Base-by-base conservation (phyloP, 2,888 invertebrate species). In the Xestia sexstrigata region DNA sequence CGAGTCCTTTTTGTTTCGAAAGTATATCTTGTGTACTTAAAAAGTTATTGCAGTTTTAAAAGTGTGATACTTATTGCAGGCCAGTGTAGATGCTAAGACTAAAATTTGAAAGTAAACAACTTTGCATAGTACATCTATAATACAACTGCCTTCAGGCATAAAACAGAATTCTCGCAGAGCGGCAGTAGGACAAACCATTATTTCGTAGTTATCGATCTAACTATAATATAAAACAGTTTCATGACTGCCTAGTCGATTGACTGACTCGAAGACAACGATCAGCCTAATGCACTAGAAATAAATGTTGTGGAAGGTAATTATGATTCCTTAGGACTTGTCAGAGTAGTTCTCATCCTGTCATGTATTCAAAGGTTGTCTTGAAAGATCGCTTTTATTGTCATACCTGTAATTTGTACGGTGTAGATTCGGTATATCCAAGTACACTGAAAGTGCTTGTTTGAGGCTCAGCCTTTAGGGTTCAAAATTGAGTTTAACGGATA, bases 31-130 rank as follows among this genome's bases (percentile, higher is more conserved):
- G n/a, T n/a, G n/a, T n/a, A n/a, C n/a, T n/a, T n/a, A n/a, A n/a
- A n/a, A n/a, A n/a, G n/a, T n/a, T n/a, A n/a, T n/a, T n/a, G n/a
- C n/a, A n/a, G n/a, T n/a, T n/a, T n/a, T n/a, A n/a, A n/a, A n/a
- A n/a, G n/a, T n/a, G n/a, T n/a, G n/a, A n/a, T n/a, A n/a, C n/a
- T n/a, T n/a, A n/a, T n/a, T n/a, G n/a, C 15, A 0, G 26, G 20
- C 39, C 20, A 58, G 0, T n/a, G 26, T 26, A 65, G 26, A 13
- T 26, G 8, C 30, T 3, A n/a, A 55, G 13, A 8, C 35, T 65
- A 15, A 26, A 67, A 80, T 55, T 77, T 77, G 62, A 82, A 77
- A 82, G 47, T 15, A 45, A 49, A 58, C 20, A 68, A 30, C 42
- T 11, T 47, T 26, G 58, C 0, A 26, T 17, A 35, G 20, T 26